A percentile compares a stretch with the other conserved stretches of the same genome.
Conservation (phyloP, 2,888 invertebrate species). For the Xestia sexstrigata region DNA sequence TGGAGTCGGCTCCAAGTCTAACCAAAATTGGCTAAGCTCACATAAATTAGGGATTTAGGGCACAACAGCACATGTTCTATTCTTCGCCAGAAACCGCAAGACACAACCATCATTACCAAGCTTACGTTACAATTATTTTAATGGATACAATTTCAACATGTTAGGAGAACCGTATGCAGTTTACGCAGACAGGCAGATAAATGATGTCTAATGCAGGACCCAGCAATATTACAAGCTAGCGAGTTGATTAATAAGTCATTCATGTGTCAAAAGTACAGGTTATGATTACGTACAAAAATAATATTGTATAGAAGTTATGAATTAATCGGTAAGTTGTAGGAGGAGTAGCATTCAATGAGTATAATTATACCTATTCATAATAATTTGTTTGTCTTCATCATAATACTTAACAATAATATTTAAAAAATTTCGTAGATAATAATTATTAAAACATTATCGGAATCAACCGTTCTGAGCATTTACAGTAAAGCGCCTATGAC, state of each 20-base stretch:
- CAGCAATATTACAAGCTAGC: conserved; percentile 34
- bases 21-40: not conserved
- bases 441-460: not conserved
- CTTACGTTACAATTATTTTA: conserved; percentile 58
- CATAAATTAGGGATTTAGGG: conserved; percentile 4
- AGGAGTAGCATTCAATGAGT: not conserved
- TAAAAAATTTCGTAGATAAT: too few species aligned
- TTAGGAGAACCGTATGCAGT: conserved; percentile 49
- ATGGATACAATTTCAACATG: conserved; percentile 62
- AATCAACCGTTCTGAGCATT: not conserved
- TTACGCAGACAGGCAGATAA: conserved; percentile 62
- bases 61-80: conserved; percentile 8
- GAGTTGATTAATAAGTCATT: conserved; percentile 63
- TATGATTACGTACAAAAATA: conserved; percentile 38
- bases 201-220: conserved; percentile 53
- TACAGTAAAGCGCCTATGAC: not conserved
- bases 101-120: conserved; percentile 29
- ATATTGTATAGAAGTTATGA: conserved; percentile 14
- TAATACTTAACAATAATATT: not conserved
- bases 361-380: not conserved
- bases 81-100: conserved; percentile 21
- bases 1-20: not conserved
- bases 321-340: conserved; percentile 34
- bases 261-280: conserved; percentile 45
- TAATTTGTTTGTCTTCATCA: not conserved